Percentiles rank a stretch among this genome's conserved stretches.
Conservation (phyloP, 2,888 invertebrate genomes). For the Nephrotoma guestfalica region DNA sequence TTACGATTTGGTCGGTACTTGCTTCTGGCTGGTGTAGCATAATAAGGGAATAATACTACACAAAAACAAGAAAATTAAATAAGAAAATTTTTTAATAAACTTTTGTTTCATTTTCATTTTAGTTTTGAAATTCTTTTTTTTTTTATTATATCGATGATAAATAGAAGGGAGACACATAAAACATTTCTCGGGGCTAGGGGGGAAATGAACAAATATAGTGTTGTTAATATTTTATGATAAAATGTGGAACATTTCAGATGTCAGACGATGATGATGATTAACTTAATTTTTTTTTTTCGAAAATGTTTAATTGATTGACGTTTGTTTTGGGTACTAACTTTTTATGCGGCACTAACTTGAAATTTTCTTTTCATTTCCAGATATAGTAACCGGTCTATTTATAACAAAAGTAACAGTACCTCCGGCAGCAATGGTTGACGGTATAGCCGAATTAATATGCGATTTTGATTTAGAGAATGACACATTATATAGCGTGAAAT, state of each 20-base stretch:
- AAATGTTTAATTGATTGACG: background rate
- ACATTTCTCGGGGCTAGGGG: background rate
- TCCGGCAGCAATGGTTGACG: constrained; percentile 42
- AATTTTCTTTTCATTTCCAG: constrained; percentile 16
- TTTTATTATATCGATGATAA: background rate
- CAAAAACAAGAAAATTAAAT: background rate
- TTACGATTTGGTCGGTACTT: background rate
- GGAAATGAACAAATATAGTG: background rate
- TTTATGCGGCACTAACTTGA: background rate
- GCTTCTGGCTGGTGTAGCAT: background rate
- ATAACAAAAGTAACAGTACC: constrained; percentile 45
- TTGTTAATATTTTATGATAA: background rate
- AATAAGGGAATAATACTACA: background rate
- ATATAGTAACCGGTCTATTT: constrained; percentile 28
- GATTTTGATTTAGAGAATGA: constrained; percentile 50
- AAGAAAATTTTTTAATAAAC: background rate
- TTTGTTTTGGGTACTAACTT: background rate
- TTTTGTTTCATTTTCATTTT: background rate
- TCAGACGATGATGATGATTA: background rate
- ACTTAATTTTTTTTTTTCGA: background rate
- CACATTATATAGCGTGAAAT: constrained; percentile 50
- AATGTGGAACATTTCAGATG: background rate
- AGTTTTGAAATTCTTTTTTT: background rate
- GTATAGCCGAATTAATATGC: constrained; percentile 42
- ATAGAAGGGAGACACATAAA: background rate